Evolutionary conservation across 64 coral and sea anemone species (phyloP).

Genomic region (Pocillopora verrucosa): DNA sequence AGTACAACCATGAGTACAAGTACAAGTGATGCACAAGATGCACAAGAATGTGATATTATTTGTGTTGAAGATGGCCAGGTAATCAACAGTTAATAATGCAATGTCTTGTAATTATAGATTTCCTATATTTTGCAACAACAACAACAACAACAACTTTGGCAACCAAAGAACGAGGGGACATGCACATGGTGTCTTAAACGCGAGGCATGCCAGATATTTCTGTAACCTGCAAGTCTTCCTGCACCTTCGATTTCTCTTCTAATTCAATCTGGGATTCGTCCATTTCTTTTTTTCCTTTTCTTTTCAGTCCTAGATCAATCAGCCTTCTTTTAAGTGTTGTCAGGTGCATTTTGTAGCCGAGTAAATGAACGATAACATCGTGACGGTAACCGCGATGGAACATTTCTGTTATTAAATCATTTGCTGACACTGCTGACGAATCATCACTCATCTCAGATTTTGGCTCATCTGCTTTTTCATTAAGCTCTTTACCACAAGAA

Average conservation of each 20-base stretch:
- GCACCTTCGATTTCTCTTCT: conserved; percentile 42
- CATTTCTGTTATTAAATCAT: too few relatives aligned
- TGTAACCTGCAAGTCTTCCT: conserved; percentile 52
- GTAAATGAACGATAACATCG: neutral
- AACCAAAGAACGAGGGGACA: conserved; percentile 41
- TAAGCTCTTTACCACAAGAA: too few relatives aligned
- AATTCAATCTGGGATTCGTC: conserved; percentile 26
- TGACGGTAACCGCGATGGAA: conserved; percentile 32
- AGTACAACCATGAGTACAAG: too few relatives aligned
- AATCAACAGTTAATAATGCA: too few relatives aligned
- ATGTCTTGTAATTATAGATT: too few relatives aligned
- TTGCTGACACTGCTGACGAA: too few relatives aligned
- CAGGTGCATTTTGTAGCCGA: neutral
- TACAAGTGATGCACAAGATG: too few relatives aligned
- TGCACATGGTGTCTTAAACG: conserved; percentile 55
- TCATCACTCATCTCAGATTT: too few relatives aligned
- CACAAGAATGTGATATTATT: too few relatives aligned
- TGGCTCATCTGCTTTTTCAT: too few relatives aligned
- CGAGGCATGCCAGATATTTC: conserved; percentile 61
- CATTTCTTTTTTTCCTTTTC: conserved; percentile 9
- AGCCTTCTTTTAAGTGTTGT: conserved; percentile 2
- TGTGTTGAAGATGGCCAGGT: too few relatives aligned
- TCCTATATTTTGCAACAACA: too few relatives aligned
- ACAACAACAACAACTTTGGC: neutral
- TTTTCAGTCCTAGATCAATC: conserved; percentile 33